Evolutionary conservation across 2,888 invertebrate species (phyloP), one percentile per base, ranked within the genome.

Genomic region (Platypus cylindrus): DNA sequence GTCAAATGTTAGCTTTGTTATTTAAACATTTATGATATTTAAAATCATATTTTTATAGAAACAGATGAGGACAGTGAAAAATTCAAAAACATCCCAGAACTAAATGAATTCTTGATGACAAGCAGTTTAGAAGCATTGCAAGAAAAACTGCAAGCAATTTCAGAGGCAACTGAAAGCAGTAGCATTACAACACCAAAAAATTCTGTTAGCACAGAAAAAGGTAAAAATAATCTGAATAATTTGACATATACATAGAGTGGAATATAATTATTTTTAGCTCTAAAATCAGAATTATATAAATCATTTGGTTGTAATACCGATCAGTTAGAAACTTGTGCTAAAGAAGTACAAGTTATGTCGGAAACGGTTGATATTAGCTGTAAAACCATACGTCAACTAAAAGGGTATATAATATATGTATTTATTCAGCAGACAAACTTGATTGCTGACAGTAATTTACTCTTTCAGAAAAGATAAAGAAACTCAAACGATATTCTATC

Each of bases 111-210:
- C 14, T 36, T 34, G 11, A 26, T 31, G 1, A 26, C 28, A 5
- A 42, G 34, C 23, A 46, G 43, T 28, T 41, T 47, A 16, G 45
- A 46, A 14, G 35, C 34, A 14, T 27, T 50, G 5, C 44, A 48
- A 32, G 43, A 30, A 2, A 49, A 50, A 39, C 30, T 52, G 18
- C 40, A 48, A 22, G 40, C 50, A 0, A 51, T 52, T 36, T 39
- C 37, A 26, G 51, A 52, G 36, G 33, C 34, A 12, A 41, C 48
- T 2, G 49, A 46, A 31, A 48, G 45, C 29, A 41, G 43, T 28
- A 36, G 20, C 9, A 20, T 20, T 20, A 20, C 7, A 5, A 27
- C 27, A 27, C 27, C 27, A 3, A 27, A 27, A 14, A n/a, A 24
- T 24, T n/a, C 9, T 24, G 12, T n/a, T n/a, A n/a, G 11, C 4